Evolutionary conservation across 1,140 invertebrate species (phyloP).

Genomic region (Lordiphosa clarofinis): DNA sequence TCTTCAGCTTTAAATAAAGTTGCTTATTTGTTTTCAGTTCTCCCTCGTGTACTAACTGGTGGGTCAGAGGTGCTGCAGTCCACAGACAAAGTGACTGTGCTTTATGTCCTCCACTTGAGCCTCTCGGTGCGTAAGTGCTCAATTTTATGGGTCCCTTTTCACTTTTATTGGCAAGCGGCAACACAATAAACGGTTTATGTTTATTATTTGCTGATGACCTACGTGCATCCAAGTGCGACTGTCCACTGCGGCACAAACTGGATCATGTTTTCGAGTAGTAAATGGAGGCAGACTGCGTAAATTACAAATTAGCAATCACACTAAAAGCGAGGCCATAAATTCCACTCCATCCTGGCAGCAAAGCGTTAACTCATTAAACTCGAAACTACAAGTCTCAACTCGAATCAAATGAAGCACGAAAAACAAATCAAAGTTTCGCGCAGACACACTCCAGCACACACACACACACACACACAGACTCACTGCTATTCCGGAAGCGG

Average conservation of each 20-base stretch:
- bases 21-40: no score
- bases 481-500: slow-evolving; percentile 58
- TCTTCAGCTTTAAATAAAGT: no score
- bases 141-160: slow-evolving; percentile 73
- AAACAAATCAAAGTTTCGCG: slow-evolving; percentile 69
- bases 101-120: slow-evolving; percentile 71
- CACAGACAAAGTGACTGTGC: slow-evolving; percentile 11
- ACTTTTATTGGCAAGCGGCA: slow-evolving; percentile 68
- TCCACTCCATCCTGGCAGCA: slow-evolving; percentile 61
- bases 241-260: neutral
- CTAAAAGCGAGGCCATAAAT: slow-evolving; percentile 69
- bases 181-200: slow-evolving; percentile 77
- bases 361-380: slow-evolving; percentile 77
- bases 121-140: slow-evolving; percentile 45
- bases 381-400: slow-evolving; percentile 59
- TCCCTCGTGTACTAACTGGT: neutral
- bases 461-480: slow-evolving; percentile 17
- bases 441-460: slow-evolving; percentile 29
- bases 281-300: slow-evolving; percentile 69
- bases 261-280: slow-evolving; percentile 48
- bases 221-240: slow-evolving; percentile 45
- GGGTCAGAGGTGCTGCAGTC: neutral
- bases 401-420: slow-evolving; percentile 74
- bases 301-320: slow-evolving; percentile 78
- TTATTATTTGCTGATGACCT: slow-evolving; percentile 78